Evolutionary conservation across 2,888 invertebrate species (phyloP), one percentile per base, ranked within the genome.

Genomic region (Drosophila seclusa): DNA sequence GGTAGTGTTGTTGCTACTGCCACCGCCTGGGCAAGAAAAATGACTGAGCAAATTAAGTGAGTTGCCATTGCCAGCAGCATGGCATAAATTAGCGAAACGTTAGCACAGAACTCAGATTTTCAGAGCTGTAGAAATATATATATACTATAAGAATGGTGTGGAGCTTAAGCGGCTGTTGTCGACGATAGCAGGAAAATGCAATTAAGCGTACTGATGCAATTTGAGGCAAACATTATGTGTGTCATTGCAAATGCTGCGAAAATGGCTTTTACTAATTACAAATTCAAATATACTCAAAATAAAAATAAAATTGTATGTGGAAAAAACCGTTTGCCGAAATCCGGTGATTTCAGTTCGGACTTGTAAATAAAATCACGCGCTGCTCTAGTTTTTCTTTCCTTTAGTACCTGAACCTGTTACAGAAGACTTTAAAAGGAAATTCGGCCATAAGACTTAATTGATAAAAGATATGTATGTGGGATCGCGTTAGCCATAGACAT

Each of bases 11-110:
- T 21, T 40, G 70, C 53, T 80, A 73, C 68, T 70, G 63, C 68
- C 55, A 62, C 42, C 66, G 80, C 78, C 73, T 68, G 74, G 72
- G 61, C 76, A 84, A 87, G 85, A 86, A 82, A 85, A 86, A 83
- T 86, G 73, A 73, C 63, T 52, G 68, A 64, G 76, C 75, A 84
- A 86, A 85, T 88, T 86, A 85, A 88, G 86, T 81, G 73, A 85
- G 75, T 79, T 86, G 82, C 69, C 80, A 73, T 67, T 71, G 71
- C 75, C 54, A 75, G 63, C 73, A 73, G 64, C 55, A 64, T 50
- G 49, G 77, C 80, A 85, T 85, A 85, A 88, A 88, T 88, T 83
- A 80, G 69, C 49, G 29, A 45, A 73, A 55, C 66, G 76, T 66
- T 69, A 53, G 67, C 40, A 31, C 24, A 49, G 36, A 49, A 21